Conservation (phyloP, 1,140 invertebrate species). For the Drosophila ogumai region DNA sequence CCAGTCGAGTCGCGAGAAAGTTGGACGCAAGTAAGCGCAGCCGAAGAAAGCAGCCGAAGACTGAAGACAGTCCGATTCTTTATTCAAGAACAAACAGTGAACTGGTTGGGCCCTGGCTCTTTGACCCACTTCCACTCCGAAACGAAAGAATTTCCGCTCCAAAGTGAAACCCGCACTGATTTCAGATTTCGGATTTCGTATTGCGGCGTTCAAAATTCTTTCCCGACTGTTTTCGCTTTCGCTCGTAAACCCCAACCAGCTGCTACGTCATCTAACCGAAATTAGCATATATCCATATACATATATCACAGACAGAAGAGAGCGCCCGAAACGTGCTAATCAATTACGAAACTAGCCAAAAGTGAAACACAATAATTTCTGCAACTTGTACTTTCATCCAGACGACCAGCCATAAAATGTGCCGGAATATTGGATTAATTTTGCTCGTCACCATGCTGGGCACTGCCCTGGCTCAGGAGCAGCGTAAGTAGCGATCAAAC, state of each 20-base stretch:
- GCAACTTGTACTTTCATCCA: slow-evolving; percentile 77
- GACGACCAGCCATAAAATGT: slow-evolving; percentile 49
- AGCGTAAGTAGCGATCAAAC: slow-evolving; percentile 61
- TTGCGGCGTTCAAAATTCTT: slow-evolving; percentile 42
- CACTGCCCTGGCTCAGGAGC: slow-evolving; percentile 58
- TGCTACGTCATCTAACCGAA: slow-evolving; percentile 59
- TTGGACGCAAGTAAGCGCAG: slow-evolving; percentile 76
- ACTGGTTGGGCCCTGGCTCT: slow-evolving; percentile 55
- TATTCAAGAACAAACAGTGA: slow-evolving; percentile 67
- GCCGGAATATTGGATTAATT: slow-evolving; percentile 56
- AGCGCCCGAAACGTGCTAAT: slow-evolving; percentile 66
- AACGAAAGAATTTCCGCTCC: slow-evolving; percentile 62
- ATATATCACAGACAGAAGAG: slow-evolving; percentile 1
- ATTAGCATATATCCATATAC: slow-evolving; percentile 61
- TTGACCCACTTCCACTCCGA: slow-evolving; percentile 62
- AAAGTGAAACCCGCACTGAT: slow-evolving; percentile 43
- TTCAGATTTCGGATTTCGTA: slow-evolving; percentile 10
- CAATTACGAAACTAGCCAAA: slow-evolving; percentile 71
- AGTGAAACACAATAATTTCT: slow-evolving; percentile 68
- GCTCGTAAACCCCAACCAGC: slow-evolving; percentile 38
- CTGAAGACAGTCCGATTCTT: slow-evolving; percentile 50
- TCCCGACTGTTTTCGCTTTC: slow-evolving; percentile 67
- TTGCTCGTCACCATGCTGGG: slow-evolving; percentile 56
- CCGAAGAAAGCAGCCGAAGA: slow-evolving; percentile 47
- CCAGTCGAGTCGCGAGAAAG: slow-evolving; percentile 80